Evolutionary conservation across 2,888 invertebrate genomes (phyloP).

Genomic region (Andrena camellia): DNA sequence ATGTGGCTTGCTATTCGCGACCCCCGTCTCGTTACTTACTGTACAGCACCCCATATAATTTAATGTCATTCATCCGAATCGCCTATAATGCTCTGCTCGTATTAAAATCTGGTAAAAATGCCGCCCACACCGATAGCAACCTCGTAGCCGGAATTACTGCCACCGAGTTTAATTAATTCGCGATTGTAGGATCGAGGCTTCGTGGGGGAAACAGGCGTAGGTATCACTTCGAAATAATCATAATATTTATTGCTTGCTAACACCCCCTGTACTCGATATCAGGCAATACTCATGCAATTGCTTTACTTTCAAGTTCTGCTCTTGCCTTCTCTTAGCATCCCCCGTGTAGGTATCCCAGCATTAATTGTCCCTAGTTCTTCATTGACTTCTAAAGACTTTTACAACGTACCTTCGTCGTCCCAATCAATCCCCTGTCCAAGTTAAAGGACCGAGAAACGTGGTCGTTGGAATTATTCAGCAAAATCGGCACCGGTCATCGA

Average conservation of each 20-base stretch:
- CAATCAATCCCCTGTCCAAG: no score
- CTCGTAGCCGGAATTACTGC: constrained; percentile 38
- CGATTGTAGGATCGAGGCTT: background rate
- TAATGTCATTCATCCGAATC: constrained; percentile 82
- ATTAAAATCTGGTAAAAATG: constrained; percentile 81
- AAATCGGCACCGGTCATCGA: background rate
- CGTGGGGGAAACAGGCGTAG: background rate
- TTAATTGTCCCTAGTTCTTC: no score
- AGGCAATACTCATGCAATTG: background rate
- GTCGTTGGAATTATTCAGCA: background rate
- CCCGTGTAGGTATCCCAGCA: background rate
- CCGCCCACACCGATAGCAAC: constrained; percentile 54
- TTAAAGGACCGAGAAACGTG: no score
- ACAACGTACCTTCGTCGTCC: no score
- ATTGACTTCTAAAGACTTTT: no score
- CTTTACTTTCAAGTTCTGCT: background rate
- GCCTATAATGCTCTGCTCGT: constrained; percentile 76
- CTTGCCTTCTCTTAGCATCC: background rate
- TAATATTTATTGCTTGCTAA: constrained; percentile 24
- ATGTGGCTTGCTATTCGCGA: constrained; percentile 83
- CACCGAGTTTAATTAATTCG: constrained; percentile 56
- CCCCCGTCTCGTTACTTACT: constrained; percentile 57
- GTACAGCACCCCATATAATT: constrained; percentile 77
- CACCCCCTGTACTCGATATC: background rate
- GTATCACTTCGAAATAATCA: constrained; percentile 4